A percentile compares a stretch with the other conserved stretches of the same genome.
These are phyloP conservation scores for Gonioctena quinquepunctata DNA, from an alignment of 1,140 invertebrate species.

Conservation along the genomic window DNA sequence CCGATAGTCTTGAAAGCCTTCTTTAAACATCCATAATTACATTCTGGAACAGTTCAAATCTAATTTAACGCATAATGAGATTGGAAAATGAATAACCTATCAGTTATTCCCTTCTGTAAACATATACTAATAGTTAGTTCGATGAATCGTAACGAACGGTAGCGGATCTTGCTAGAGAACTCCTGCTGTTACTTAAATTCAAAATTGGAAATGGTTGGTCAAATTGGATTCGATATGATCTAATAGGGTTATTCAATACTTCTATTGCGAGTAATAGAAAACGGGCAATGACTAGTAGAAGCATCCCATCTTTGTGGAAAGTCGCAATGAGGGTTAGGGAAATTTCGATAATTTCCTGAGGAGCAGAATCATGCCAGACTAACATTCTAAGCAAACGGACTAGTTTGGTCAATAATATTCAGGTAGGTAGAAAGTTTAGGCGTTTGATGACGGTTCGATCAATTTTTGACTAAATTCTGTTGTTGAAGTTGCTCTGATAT, in stretches of 20 bases:
- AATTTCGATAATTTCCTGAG: too few relatives aligned
- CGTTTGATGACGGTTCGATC: too few relatives aligned
- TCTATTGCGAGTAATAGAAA: too few relatives aligned
- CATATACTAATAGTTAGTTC: conserved; percentile 10
- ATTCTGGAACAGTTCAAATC: conserved; percentile 25
- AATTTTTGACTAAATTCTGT: too few relatives aligned
- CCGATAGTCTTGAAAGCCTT: conserved; percentile 9
- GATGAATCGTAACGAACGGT: conserved; percentile 5
- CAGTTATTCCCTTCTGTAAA: conserved; percentile 25
- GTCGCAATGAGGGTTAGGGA: too few relatives aligned
- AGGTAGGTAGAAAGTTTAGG: too few relatives aligned
- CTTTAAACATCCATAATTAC: conserved; percentile 15
- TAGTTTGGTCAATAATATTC: too few relatives aligned
- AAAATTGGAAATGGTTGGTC: neutral
- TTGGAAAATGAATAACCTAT: conserved; percentile 27
- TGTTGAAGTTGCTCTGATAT: too few relatives aligned
- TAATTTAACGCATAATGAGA: conserved; percentile 25
- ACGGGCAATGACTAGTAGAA: too few relatives aligned
- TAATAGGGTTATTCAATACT: neutral
- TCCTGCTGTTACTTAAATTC: neutral
- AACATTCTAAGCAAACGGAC: too few relatives aligned
- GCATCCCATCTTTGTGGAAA: too few relatives aligned
- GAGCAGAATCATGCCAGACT: too few relatives aligned
- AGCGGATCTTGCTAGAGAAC: neutral
- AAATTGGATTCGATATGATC: neutral